Evolutionary conservation across 1,140 invertebrate genomes (phyloP).

Genomic region (Lethrus apterus): DNA sequence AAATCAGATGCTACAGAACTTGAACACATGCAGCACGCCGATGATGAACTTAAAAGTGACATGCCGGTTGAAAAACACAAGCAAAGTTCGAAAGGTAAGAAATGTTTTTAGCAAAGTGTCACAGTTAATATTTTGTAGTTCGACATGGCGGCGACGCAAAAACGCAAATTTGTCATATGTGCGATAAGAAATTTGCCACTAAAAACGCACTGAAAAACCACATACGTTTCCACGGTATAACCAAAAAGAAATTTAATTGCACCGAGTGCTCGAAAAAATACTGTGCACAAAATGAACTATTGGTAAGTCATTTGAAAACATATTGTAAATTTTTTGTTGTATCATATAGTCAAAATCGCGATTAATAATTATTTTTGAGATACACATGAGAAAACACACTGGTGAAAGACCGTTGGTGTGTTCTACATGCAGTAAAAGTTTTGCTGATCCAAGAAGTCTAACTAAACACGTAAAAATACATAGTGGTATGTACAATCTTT

Average conservation of each 20-base stretch:
- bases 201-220: slow-evolving; percentile 3
- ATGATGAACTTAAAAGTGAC: too few species aligned
- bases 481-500: too few species aligned
- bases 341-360: not conserved
- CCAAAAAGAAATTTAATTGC: slow-evolving; percentile 12
- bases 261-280: slow-evolving; percentile 20
- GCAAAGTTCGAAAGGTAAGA: not conserved
- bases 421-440: slow-evolving; percentile 22
- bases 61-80: not conserved
- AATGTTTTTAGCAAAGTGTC: not conserved
- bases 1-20: not conserved
- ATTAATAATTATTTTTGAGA: slow-evolving; percentile 12
- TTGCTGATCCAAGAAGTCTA: slow-evolving; percentile 24
- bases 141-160: not conserved
- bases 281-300: slow-evolving; percentile 20
- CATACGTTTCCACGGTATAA: slow-evolving; percentile 11
- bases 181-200: slow-evolving; percentile 10
- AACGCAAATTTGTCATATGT: not conserved
- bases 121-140: not conserved
- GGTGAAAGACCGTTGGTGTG: slow-evolving; percentile 27
- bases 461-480: slow-evolving; percentile 24
- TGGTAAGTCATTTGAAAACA: slow-evolving; percentile 11
- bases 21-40: too few species aligned
- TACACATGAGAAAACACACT: slow-evolving; percentile 24
- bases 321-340: not conserved